Evolutionary conservation across 2,888 invertebrate species (phyloP), one percentile per base, ranked within the genome.

Genomic region (Drosophila diplacantha): DNA sequence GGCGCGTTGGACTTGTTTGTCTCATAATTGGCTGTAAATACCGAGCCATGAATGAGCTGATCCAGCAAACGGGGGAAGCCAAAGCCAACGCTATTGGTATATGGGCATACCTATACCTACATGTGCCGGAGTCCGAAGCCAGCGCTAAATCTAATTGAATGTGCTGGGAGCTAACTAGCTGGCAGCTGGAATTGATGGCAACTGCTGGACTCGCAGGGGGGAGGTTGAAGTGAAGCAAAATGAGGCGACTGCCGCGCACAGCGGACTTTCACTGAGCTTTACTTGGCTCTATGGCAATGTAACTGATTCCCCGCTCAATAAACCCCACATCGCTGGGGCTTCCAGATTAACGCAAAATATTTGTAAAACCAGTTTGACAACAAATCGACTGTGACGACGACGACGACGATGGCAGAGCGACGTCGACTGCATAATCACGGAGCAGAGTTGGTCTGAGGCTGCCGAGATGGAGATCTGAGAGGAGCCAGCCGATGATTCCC

Each of bases 321-420:
- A 24, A 46, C 57, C 31, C 49, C 52, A 38, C 60, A 43, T 55
- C 46, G 39, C 43, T 37, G 43, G 41, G 50, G 61, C 71, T 54
- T 50, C 57, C 81, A 72, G 78, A 78, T 78, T 81, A 74, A 82
- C 83, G 81, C 73, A 70, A 83, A 83, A 81, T 81, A 83, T 81
- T 83, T 81, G 79, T 79, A 71, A 81, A 81, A 81, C 80, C 80
- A 81, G 80, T 81, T 81, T 81, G 80, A 81, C 80, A 81, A 81
- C 80, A 83, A 81, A 81, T 81, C 80, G 81, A 72, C 77, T 74
- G 57, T 76, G 77, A 63, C 71, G 81, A 68, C 76, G 60, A 62
- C 72, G 37, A 41, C 55, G 58, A 61, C 65, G 49, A 22, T 34
- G 61, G 46, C 50, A 39, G 39, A 46, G 57, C 49, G 50, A 69